These are phyloP conservation scores for Rhagologus leucostigma DNA, from an alignment of 2,113 vertebrate species.

Conservation along the genomic window DNA sequence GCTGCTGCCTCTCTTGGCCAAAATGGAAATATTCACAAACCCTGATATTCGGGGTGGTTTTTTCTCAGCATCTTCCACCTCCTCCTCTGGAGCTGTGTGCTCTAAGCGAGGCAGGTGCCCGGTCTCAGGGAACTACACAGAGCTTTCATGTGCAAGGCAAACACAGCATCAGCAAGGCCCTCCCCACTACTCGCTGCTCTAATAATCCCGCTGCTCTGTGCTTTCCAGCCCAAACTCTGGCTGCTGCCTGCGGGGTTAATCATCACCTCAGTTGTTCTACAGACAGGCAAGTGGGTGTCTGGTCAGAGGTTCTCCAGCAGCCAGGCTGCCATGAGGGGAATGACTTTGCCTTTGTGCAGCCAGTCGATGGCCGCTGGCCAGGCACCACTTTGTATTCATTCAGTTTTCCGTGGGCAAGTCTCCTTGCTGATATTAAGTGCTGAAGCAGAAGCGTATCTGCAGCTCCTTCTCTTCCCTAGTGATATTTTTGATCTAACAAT, in stretches of 20 bases:
- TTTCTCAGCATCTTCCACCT: not conserved
- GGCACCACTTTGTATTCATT: accelerated
- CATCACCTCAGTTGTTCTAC: accelerated
- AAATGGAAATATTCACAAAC: not conserved
- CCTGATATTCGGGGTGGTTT: accelerated
- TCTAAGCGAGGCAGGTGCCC: not conserved
- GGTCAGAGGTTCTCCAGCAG: not conserved
- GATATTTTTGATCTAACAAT: not conserved
- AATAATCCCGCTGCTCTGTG: not conserved
- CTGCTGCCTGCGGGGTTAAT: not conserved
- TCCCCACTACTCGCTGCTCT: not conserved
- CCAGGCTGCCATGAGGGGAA: accelerated
- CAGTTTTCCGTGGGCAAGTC: accelerated
- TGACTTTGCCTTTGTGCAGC: accelerated
- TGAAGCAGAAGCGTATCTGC: not conserved
- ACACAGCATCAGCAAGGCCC: not conserved
- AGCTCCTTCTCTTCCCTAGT: not conserved
- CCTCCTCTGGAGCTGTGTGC: not conserved
- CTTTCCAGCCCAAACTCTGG: not conserved
- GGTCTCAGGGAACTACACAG: accelerated
- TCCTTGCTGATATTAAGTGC: not conserved
- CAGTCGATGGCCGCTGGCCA: accelerated
- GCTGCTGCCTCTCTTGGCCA: not conserved
- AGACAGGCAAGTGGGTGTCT: not conserved
- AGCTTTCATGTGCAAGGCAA: not conserved